These are phyloP conservation scores for Chouioia cunea DNA, from an alignment of 2,888 invertebrate species.

Conservation along the genomic window DNA sequence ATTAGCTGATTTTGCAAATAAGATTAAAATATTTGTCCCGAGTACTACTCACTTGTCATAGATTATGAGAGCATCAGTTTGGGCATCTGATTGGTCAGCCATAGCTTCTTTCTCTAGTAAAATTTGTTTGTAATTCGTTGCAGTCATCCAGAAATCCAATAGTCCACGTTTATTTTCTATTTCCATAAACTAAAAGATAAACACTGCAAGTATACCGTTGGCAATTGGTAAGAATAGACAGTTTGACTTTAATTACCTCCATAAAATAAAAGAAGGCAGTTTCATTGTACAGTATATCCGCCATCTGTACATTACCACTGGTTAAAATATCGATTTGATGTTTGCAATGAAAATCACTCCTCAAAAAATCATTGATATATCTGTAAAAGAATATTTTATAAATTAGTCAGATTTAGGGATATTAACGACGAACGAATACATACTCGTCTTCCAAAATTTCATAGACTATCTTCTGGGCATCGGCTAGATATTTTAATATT, in stretches of 20 bases:
- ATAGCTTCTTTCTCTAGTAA: conserved; percentile 72
- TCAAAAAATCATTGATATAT: conserved; percentile 83
- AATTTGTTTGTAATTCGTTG: conserved; percentile 87
- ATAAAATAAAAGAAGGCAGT: conserved; percentile 93
- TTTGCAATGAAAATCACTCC: conserved; percentile 90
- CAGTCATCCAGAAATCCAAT: conserved; percentile 92
- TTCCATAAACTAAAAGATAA: conserved; percentile 80
- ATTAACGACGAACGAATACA: conserved; percentile 53
- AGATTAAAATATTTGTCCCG: not conserved
- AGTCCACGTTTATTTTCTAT: conserved; percentile 83
- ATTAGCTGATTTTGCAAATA: not conserved
- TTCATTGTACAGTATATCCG: conserved; percentile 92
- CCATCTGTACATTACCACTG: conserved; percentile 81
- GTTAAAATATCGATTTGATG: conserved; percentile 94
- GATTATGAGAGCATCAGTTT: conserved; percentile 93
- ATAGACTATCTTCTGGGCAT: conserved; percentile 79
- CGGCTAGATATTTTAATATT: conserved; percentile 79
- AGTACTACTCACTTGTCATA: conserved; percentile 82
- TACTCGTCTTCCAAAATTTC: conserved; percentile 78
- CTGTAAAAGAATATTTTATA: conserved; percentile 60
- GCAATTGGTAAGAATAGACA: not conserved
- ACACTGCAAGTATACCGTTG: no score
- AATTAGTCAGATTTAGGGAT: conserved; percentile 1
- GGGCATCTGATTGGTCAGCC: conserved; percentile 79
- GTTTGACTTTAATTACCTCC: conserved; percentile 73